Conservation (phyloP, 2,113 vertebrate species). For the Acanthisitta chloris region DNA sequence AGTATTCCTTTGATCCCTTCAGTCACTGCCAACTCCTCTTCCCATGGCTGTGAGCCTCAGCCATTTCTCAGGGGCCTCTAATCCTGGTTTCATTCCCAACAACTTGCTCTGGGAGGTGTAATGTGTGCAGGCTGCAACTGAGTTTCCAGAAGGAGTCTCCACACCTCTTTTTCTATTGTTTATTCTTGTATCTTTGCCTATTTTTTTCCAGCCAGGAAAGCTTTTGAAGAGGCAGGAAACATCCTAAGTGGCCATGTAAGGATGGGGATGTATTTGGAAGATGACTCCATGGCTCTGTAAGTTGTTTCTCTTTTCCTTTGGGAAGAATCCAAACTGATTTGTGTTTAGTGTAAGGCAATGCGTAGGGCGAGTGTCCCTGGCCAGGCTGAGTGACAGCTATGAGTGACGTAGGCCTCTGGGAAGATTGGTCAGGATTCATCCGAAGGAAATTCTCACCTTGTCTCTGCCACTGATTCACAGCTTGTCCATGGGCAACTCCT, state of each 20-base stretch:
- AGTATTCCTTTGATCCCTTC: background rate
- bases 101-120: background rate
- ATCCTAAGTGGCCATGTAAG: conserved; percentile 77
- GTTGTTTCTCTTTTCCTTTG: conserved; percentile 23
- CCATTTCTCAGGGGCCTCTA: background rate
- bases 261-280: conserved; percentile 79
- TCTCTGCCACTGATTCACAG: background rate
- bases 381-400: background rate
- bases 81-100: background rate
- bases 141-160: background rate
- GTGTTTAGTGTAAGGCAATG: background rate
- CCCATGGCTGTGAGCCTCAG: background rate
- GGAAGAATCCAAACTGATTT: background rate
- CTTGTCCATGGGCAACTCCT: background rate
- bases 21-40: background rate
- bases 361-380: background rate
- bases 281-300: conserved; percentile 70
- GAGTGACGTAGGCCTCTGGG: background rate
- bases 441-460: background rate
- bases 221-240: conserved; percentile 79
- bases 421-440: background rate
- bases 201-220: conserved; percentile 67
- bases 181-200: background rate
- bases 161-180: background rate
- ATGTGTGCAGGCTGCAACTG: background rate